These are phyloP conservation scores for Salmo trutta DNA, from an alignment of 2,797 vertebrate genomes.

Conservation along the genomic window DNA sequence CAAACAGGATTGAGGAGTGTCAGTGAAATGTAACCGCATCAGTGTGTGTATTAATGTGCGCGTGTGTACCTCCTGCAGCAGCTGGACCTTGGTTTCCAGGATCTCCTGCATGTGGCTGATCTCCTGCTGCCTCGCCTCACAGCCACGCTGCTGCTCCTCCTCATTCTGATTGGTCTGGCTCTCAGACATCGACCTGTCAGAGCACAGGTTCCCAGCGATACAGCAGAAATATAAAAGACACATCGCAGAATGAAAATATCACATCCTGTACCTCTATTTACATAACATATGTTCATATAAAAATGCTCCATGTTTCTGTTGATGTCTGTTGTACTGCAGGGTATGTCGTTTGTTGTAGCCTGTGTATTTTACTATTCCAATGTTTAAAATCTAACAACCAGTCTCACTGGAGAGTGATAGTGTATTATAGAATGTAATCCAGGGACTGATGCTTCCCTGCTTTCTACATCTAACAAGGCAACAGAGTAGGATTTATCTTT, in stretches of 20 bases:
- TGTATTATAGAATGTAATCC: background rate
- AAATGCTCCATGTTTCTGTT: background rate
- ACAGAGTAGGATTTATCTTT: background rate
- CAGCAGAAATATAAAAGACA: background rate
- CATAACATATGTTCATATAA: background rate
- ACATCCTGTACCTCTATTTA: background rate
- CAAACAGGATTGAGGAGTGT: too few species aligned
- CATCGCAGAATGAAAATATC: constrained; percentile 1
- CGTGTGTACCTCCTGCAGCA: constrained; percentile 79
- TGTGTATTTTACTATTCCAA: background rate
- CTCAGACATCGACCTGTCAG: constrained; percentile 74
- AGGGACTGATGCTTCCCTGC: background rate
- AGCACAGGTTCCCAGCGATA: background rate
- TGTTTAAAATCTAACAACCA: background rate
- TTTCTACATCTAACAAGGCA: background rate
- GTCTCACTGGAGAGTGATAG: background rate
- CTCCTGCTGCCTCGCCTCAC: constrained; percentile 80
- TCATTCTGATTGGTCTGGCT: constrained; percentile 79
- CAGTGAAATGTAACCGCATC: too few species aligned
- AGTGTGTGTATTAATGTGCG: background rate
- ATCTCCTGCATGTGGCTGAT: constrained; percentile 81
- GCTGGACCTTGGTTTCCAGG: constrained; percentile 84
- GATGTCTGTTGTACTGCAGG: background rate
- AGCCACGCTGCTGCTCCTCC: constrained; percentile 75
- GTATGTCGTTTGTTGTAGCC: background rate